Evolutionary conservation across 2,113 vertebrate genomes (phyloP), one percentile per base, ranked within the genome.

Genomic region (Silurus glanis): DNA sequence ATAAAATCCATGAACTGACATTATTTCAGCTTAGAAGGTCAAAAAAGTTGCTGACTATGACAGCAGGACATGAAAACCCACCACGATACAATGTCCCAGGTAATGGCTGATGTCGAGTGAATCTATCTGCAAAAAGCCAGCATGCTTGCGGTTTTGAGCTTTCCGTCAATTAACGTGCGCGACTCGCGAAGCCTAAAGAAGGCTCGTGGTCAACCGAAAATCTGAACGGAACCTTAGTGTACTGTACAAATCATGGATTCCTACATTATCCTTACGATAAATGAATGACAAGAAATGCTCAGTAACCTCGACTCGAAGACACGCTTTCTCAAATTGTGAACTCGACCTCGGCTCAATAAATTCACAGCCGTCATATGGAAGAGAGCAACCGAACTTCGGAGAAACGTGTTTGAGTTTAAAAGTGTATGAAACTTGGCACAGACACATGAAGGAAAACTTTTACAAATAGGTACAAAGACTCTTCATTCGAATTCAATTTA

Each of bases 151-250:
- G 28, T 82, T 59, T 62, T 55, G 62, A 83, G n/a, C 83, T 56
- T 23, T 25, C 14, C 62, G 58, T 74, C 67, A 17, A 55, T 59
- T 59, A 69, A 74, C 86, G 83, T 23, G 25, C 23, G 45, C 83
- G 84, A 83, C 82, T 58, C 55, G 51, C 80, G 79, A 87, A 83
- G 71, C 76, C 17, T 23, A 59, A 62, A 78, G 72, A 55, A n/a
- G 12, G 67, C 16, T 83, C 67, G 17, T 2, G 7, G 61, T 37
- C 72, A 64, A 25, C 72, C 25, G 47, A 37, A 75, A 58, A 17
- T 76, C 58, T 76, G 49, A 58, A 53, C 17, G 21, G 5, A 21
- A 2, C 69, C 55, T 19, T 19, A 9, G 56, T 49, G 59, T 37
- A 53, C 21, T 56, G 59, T 37, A 66, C 21, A 67, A 23, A 37